Evolutionary conservation across 2,888 invertebrate genomes (phyloP), one percentile per base, ranked within the genome.

Genomic region (Heliothis peltigera): DNA sequence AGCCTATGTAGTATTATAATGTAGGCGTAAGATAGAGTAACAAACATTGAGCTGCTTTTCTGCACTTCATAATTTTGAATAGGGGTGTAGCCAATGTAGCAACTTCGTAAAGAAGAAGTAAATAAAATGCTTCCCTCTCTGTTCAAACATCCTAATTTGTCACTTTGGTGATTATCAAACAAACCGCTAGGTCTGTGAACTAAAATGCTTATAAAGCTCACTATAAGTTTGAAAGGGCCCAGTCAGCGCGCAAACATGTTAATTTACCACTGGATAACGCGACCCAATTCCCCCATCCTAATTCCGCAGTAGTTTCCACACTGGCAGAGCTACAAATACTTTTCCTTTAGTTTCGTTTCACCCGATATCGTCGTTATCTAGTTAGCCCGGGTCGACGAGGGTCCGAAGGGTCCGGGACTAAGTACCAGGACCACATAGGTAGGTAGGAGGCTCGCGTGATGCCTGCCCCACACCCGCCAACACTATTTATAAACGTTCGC

Each of bases 301-400:
- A 91, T 91, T 87, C 88, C 89, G 84, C 87, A 80, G 39, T 79
- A 90, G 90, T 91, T 91, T 91, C 91, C 89, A 85, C 91, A 84
- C 88, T 89, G 82, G 88, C 89, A 86, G 75, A 80, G 88, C 89
- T 89, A 89, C 89, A 88, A 92, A 92, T 93, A 93, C 92, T 92
- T 93, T 93, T 92, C 90, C 93, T 89, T 91, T 92, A 93, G 92
- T 93, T 93, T 92, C 89, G 92, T 91, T 91, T 88, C 84, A 84
- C 88, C 89, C 91, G 92, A 91, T 93, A 92, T 91, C 92, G 92
- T 88, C 89, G 92, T 94, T 95, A 94, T 94, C 94, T 93, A 92
- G 94, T 94, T 94, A 94, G 93, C 87, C 87, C 84, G 91, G 92
- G 91, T 90, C 92, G 93, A 94, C 94, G 91, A 93, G 93, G 94